Evolutionary conservation across 2,113 vertebrate genomes (phyloP), one percentile per base, ranked within the genome.

Genomic region (Typhlomys cinereus): DNA sequence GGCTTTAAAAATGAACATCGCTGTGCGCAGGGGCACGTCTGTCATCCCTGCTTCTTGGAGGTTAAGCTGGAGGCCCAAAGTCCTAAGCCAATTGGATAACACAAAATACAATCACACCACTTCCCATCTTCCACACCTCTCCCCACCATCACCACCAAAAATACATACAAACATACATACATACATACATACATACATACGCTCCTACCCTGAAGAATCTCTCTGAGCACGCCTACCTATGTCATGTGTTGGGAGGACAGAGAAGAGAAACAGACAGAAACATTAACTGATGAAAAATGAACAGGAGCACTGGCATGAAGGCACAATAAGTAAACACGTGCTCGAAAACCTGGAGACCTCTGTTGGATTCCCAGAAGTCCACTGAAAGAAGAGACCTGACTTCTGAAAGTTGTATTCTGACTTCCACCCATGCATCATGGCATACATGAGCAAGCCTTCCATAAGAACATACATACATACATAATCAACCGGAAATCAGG

Each of bases 241-340:
- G 59, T 59, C 21, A 14, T 90, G 69, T 83, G 25, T 69, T 73
- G 59, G 70, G 10, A 50, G 23, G 27, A 1, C 4, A 3, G 23
- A 18, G 79, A 66, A 54, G 46, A 36, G 3, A 75, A 67, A 27
- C 15, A 61, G 57, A 34, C 44, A 20, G 31, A 80, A 34, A 89
- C 39, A 71, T 46, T 91, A 89, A 76, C 1, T 80, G 6, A 89
- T 80, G 61, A 91, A 69, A 78, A 87, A 87, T 74, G 76, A 90
- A 92, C 79, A 14, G 52, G n/a, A n/a, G n/a, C n/a, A n/a, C n/a
- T n/a, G n/a, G n/a, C n/a, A n/a, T n/a, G n/a, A n/a, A n/a, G n/a
- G n/a, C n/a, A n/a, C n/a, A n/a, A n/a, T n/a, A n/a, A n/a, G n/a
- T n/a, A n/a, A n/a, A n/a, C n/a, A n/a, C n/a, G n/a, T n/a, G n/a